phyloP scores from a whole-genome alignment of 2,888 invertebrate genomes.

The Dryadula phaetusa region DNA sequence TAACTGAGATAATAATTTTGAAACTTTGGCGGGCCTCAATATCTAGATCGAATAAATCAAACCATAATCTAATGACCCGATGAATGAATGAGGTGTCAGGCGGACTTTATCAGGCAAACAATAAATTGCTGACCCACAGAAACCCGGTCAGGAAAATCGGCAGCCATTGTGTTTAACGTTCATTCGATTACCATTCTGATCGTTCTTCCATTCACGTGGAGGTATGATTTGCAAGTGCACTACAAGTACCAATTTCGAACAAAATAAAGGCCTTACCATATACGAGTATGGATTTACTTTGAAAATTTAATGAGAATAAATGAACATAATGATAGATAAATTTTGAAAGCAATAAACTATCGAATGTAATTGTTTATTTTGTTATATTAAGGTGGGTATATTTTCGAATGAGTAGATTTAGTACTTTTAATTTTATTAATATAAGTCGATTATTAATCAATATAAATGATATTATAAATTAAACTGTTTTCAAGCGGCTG shows the following conservation, averaged over 20 bases:
- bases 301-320: not conserved
- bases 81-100: constrained; percentile 44
- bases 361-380: too few relatives aligned
- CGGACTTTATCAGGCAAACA: constrained; percentile 44
- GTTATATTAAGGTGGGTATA: too few relatives aligned
- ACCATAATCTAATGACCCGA: constrained; percentile 40
- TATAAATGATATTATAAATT: too few relatives aligned
- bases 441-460: too few relatives aligned
- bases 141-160: constrained; percentile 46
- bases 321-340: not conserved
- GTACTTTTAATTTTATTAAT: too few relatives aligned
- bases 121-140: constrained; percentile 43
- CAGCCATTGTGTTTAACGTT: constrained; percentile 52
- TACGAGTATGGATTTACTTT: not conserved
- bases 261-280: constrained; percentile 7
- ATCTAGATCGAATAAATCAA: constrained; percentile 41
- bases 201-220: constrained; percentile 45
- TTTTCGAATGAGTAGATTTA: too few relatives aligned
- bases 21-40: constrained; percentile 28
- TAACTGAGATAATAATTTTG: constrained; percentile 26
- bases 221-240: constrained; percentile 33
- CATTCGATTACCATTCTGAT: constrained; percentile 49
- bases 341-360: too few relatives aligned
- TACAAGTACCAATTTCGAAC: constrained; percentile 33
- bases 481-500: too few relatives aligned